Evolutionary conservation across 2,113 vertebrate genomes (phyloP), one percentile per base, ranked within the genome.

Genomic region (Eptatretus burgeri): DNA sequence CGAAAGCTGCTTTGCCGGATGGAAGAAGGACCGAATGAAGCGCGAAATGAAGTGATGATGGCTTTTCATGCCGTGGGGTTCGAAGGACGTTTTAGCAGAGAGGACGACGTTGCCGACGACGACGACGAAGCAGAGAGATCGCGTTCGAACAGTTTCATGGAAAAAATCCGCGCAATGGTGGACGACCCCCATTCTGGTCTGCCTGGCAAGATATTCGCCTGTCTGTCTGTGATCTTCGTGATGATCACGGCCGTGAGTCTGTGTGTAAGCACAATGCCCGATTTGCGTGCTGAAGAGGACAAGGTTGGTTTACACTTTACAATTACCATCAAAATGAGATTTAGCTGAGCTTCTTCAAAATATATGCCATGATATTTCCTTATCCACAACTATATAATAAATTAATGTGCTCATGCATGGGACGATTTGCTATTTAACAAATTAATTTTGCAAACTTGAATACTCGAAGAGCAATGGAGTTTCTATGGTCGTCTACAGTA

Each of bases 261-360:
- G 69, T 96, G 89, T 70, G 75, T 93, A 70, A 87, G 89, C 76
- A 96, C 89, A 72, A 91, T 94, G 86, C 88, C 89, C 1, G 89
- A 96, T 69, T 74, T 96, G 67, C 75, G 86, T 67, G 83, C 80
- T 5, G 85, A 94, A 66, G 88, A 94, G 71, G 86, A 93, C 67
- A 76, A 80, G 81, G 87, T 93, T n/a, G n/a, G n/a, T n/a, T n/a
- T n/a, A n/a, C n/a, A n/a, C n/a, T n/a, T n/a, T n/a, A n/a, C n/a
- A n/a, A n/a, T n/a, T n/a, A n/a, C n/a, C n/a, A n/a, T n/a, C n/a
- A n/a, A n/a, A n/a, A n/a, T n/a, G n/a, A n/a, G n/a, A n/a, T n/a
- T n/a, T n/a, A n/a, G n/a, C n/a, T n/a, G n/a, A n/a, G n/a, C n/a
- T n/a, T n/a, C n/a, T n/a, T n/a, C n/a, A n/a, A n/a, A n/a, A n/a